These are phyloP conservation scores for Crenuchus spilurus DNA, from an alignment of 2,797 vertebrate species.

Conservation along the genomic window DNA sequence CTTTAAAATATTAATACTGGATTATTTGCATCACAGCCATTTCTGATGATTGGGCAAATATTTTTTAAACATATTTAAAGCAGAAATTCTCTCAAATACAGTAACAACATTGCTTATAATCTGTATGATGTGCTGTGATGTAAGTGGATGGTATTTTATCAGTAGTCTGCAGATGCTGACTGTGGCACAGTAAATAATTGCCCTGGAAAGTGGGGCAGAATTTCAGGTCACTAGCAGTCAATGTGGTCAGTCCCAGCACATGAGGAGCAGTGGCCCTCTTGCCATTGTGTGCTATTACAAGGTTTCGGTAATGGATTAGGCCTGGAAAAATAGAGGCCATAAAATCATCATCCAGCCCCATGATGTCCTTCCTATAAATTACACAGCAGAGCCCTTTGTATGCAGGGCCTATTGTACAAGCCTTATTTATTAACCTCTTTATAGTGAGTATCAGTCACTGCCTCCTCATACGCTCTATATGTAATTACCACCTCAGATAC, in stretches of 20 bases:
- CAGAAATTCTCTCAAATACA: background rate
- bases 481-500: conserved; percentile 32
- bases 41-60: too few species aligned
- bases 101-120: background rate
- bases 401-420: conserved; percentile 27
- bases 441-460: conserved; percentile 26
- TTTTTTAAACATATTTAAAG: too few species aligned
- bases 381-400: conserved; percentile 18
- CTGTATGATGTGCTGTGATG: background rate
- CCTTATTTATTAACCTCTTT: conserved; percentile 47
- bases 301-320: conserved; percentile 42
- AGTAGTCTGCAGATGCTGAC: background rate
- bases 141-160: background rate
- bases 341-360: conserved; percentile 35
- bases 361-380: conserved; percentile 40
- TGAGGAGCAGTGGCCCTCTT: conserved; percentile 6
- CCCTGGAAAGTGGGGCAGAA: background rate
- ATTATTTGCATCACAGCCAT: too few species aligned
- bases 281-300: conserved; percentile 24
- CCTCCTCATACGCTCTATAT: conserved; percentile 26
- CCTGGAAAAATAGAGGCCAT: conserved; percentile 27
- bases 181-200: conserved; percentile 1
- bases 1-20: too few species aligned
- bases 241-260: background rate
- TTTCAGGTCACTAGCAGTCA: conserved; percentile 14